phyloP scores from a whole-genome alignment of 2,797 vertebrate species.

The Mormyrops attenuatus region DNA sequence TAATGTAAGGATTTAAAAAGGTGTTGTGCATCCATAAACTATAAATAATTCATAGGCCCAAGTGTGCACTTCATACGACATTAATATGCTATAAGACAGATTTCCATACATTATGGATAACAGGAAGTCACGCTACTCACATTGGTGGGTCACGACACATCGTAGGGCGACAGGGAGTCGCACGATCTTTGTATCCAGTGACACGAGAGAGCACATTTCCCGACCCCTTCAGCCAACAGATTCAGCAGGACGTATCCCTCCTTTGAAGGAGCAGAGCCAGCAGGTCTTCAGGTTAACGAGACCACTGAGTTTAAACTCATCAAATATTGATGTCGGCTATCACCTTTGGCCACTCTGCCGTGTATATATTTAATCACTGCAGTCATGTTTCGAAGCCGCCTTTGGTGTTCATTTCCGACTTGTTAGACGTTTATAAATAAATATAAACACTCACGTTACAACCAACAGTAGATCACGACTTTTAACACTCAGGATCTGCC shows the following conservation, averaged over 20 bases:
- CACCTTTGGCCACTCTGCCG: neutral
- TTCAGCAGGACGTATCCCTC: neutral
- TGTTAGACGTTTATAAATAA: neutral
- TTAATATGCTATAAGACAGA: neutral
- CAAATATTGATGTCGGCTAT: neutral
- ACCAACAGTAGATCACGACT: neutral
- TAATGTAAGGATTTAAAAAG: neutral
- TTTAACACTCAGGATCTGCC: neutral
- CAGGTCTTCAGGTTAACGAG: neutral
- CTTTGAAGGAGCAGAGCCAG: neutral
- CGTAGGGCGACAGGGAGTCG: neutral
- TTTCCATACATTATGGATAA: conserved; percentile 9
- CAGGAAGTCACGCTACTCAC: neutral
- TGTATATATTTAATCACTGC: neutral
- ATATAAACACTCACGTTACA: neutral
- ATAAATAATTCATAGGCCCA: neutral
- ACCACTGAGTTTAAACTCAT: neutral
- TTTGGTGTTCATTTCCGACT: neutral
- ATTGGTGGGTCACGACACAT: neutral
- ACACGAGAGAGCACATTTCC: neutral
- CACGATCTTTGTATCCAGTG: neutral
- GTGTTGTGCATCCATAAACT: neutral
- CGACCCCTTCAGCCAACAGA: neutral
- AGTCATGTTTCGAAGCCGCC: neutral
- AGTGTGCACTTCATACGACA: neutral